Percentiles rank a stretch among this genome's conserved stretches.
Conservation (phyloP, 2,797 vertebrate genomes). For the Lacerta bilineata region DNA sequence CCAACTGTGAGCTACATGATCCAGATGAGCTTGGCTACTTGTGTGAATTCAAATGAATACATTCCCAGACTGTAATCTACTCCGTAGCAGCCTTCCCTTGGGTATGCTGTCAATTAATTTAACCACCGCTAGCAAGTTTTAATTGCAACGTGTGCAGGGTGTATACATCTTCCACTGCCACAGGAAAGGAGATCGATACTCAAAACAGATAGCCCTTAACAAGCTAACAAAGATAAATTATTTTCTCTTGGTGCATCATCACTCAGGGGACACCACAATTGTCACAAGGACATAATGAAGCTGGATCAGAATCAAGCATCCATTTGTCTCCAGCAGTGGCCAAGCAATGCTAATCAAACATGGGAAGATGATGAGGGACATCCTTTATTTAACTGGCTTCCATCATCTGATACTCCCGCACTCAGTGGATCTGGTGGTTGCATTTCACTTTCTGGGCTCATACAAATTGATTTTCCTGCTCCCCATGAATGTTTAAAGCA, state of each 20-base stretch:
- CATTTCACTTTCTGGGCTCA: not conserved
- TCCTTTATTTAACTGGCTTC: not conserved
- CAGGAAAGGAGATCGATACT: not conserved
- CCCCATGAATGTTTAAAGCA: not conserved
- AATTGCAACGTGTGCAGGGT: slow-evolving; percentile 37
- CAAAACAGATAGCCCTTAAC: not conserved
- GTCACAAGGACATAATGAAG: not conserved
- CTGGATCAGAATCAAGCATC: not conserved
- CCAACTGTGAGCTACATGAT: not conserved
- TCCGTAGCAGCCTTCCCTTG: not conserved
- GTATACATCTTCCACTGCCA: slow-evolving; percentile 26
- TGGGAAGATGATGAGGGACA: not conserved
- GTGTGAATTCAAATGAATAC: slow-evolving; percentile 39
- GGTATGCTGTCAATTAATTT: slow-evolving; percentile 26
- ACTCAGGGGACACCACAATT: not conserved
- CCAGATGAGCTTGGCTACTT: not conserved
- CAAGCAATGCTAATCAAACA: not conserved
- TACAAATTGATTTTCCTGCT: not conserved
- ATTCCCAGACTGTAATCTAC: not conserved
- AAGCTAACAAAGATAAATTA: slow-evolving; percentile 32
- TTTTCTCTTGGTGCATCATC: slow-evolving; percentile 26
- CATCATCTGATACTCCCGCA: not conserved
- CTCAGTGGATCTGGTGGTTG: not conserved
- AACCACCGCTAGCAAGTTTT: slow-evolving; percentile 39
- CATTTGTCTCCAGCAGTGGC: too few species aligned